Base-by-base conservation (phyloP, 2,113 vertebrate species). In the Etia nguti region DNA sequence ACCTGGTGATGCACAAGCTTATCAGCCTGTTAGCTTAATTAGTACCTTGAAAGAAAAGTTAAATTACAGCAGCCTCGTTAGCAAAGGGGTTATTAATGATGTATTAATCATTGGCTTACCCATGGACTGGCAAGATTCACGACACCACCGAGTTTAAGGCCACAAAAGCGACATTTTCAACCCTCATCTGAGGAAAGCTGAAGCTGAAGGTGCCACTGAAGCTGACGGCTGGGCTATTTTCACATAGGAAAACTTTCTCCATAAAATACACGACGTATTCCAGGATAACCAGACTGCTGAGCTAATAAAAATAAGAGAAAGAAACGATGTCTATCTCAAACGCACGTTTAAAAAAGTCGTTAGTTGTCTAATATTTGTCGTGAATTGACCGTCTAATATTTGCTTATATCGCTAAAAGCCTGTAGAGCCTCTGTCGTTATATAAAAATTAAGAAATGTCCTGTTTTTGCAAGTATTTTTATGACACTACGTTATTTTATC, bases 311-410 rank as follows among this genome's bases (percentile, higher is more conserved):
- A 10, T 43, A 26, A 73, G 65, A 70, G 8, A 1, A 46, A n/a
- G n/a, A n/a, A n/a, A 43, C n/a, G 0, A 38, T 2, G 3, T 41
- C 62, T 15, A 2, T 38, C 36, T 24, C 1, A 68, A 68, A 0
- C 4, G 0, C 10, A 65, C 18, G 0, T 62, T 34, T 1, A 36
- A 65, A 0, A 65, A 38, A 12, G 18, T 38, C 6, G 36, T 38
- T 38, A 65, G n/a, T 65, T 65, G 34, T 12, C 60, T 38, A 65
- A 65, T 6, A 60, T 60, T 60, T 34, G 57, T 34, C 1, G 3
- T 2, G 34, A 59, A 59, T 59, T 56, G 0, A 0, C 11, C 6
- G 11, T 13, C 55, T 56, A 56, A 15, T 60, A 20, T 60, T 62
- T 62, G 59, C 29, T 62, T 62, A 62, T 34, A 36, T 62, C 0